Evolutionary conservation across 2,113 vertebrate species (phyloP).

Genomic region (Ammodramus savannarum): DNA sequence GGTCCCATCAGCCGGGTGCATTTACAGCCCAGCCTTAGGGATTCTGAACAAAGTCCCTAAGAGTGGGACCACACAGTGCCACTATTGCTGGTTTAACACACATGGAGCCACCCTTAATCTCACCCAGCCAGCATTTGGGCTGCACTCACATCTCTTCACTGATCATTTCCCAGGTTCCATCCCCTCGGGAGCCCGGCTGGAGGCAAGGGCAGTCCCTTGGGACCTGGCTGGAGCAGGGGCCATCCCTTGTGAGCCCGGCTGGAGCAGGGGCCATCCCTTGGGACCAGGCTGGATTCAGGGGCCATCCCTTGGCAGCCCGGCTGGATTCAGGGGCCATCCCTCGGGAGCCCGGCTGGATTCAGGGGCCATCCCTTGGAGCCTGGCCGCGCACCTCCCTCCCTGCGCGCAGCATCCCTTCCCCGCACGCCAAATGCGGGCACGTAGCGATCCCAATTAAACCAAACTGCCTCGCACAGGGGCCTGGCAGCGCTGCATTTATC

Average conservation of each 20-base stretch:
- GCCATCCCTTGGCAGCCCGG: neutral
- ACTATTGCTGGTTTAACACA: rapidly evolving
- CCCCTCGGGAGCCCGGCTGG: neutral
- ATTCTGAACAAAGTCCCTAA: rapidly evolving
- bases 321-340: neutral
- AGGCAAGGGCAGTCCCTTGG: neutral
- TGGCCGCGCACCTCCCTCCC: neutral
- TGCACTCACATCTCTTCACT: neutral
- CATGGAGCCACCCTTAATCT: neutral
- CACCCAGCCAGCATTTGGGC: neutral
- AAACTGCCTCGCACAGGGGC: neutral
- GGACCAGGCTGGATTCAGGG: neutral
- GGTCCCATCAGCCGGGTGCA: rapidly evolving
- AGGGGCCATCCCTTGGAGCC: rapidly evolving
- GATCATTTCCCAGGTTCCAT: neutral
- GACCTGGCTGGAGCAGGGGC: neutral
- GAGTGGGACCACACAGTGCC: neutral
- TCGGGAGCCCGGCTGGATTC: neutral
- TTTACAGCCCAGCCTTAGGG: neutral
- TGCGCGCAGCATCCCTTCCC: neutral
- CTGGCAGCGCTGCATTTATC: constrained; percentile 47
- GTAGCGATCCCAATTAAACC: constrained; percentile 49
- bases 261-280: rapidly evolving
- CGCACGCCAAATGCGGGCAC: neutral
- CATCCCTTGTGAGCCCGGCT: rapidly evolving